phyloP scores from a whole-genome alignment of 1,140 invertebrate genomes.

The Zeugodacus cucurbitae region DNA sequence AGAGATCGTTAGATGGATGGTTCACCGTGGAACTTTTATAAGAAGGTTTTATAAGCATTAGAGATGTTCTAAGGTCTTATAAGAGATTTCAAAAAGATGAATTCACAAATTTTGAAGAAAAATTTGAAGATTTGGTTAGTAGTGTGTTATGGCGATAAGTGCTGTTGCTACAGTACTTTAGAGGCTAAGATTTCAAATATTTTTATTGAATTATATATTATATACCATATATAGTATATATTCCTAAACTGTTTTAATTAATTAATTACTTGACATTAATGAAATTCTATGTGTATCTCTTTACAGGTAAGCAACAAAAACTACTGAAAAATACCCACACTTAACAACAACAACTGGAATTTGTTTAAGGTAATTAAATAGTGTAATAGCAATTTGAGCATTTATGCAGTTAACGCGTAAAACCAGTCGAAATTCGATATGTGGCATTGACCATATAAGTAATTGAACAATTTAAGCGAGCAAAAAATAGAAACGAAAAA shows the following conservation, averaged over 20 bases:
- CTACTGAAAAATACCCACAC: background rate
- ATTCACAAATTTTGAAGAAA: no score
- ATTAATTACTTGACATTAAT: background rate
- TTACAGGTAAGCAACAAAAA: constrained; percentile 14
- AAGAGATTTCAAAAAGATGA: no score
- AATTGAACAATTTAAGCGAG: background rate
- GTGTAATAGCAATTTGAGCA: background rate
- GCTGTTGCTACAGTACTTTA: no score
- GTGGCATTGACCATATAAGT: background rate
- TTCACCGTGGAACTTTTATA: no score
- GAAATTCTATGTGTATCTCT: background rate
- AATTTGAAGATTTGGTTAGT: no score
- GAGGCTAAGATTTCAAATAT: no score
- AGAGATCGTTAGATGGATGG: no score
- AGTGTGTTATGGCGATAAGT: no score
- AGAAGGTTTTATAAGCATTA: no score
- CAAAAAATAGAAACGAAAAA: background rate
- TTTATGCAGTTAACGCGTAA: background rate
- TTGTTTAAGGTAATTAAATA: background rate
- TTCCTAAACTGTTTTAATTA: background rate
- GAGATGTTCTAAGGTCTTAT: no score
- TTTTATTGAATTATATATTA: no score
- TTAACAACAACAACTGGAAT: background rate
- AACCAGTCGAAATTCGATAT: background rate
- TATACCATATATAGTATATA: no score